Evolutionary conservation across 2,888 invertebrate genomes (phyloP).

Genomic region (Hirtodrosophila duncani): DNA sequence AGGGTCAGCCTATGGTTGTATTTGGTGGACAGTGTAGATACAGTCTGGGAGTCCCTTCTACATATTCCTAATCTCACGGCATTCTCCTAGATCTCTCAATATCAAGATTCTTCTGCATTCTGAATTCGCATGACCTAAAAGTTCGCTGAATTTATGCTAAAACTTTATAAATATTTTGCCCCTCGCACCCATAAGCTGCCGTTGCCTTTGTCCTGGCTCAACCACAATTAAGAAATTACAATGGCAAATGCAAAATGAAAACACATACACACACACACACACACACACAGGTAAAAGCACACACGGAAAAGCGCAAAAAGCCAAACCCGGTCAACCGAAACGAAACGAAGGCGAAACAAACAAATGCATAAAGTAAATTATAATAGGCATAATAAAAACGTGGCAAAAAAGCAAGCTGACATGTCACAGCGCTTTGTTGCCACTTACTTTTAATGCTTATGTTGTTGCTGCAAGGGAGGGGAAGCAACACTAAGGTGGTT

Average conservation of each 20-base stretch:
- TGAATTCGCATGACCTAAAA: too few relatives aligned
- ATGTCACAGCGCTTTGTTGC: constrained; percentile 57
- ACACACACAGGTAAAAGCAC: constrained; percentile 1
- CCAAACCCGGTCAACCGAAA: neutral
- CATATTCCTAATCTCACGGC: too few relatives aligned
- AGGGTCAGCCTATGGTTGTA: too few relatives aligned
- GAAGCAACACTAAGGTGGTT: neutral
- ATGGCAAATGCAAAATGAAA: constrained; percentile 27
- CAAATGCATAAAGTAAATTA: constrained; percentile 70
- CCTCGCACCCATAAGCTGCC: too few relatives aligned
- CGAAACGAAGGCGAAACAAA: constrained; percentile 20
- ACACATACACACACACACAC: constrained; percentile 9
- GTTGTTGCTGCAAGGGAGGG: neutral
- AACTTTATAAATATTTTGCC: too few relatives aligned
- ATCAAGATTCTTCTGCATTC: too few relatives aligned
- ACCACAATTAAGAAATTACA: constrained; percentile 62
- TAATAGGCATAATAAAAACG: constrained; percentile 70
- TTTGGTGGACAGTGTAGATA: too few relatives aligned
- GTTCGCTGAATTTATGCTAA: too few relatives aligned
- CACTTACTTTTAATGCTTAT: constrained; percentile 58
- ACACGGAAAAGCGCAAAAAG: constrained; percentile 42
- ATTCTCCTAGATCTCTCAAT: too few relatives aligned
- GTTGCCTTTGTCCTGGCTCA: too few relatives aligned
- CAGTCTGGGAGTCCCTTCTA: too few relatives aligned
- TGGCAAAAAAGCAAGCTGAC: constrained; percentile 42